These are phyloP conservation scores for Myotis planiceps DNA, from an alignment of 2,797 vertebrate species.

Conservation along the genomic window DNA sequence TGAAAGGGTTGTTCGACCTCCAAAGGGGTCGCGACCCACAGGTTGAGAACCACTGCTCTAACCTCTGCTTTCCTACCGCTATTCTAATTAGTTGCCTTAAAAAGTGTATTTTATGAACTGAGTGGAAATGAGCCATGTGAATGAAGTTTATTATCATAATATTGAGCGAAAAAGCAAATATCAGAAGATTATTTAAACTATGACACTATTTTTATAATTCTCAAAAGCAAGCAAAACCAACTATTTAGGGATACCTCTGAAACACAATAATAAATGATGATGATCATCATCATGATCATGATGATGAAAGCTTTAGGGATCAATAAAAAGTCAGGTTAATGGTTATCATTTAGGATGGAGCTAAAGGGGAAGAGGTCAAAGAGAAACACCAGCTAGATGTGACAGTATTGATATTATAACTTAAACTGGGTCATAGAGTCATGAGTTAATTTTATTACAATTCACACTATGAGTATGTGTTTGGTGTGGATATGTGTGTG, in stretches of 20 bases:
- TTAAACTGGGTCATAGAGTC: background rate
- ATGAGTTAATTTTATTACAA: background rate
- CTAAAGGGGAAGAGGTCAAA: background rate
- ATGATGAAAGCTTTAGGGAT: background rate
- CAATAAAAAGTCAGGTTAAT: background rate
- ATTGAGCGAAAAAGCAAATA: background rate
- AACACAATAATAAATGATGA: background rate
- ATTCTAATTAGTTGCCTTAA: background rate
- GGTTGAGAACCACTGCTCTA: background rate
- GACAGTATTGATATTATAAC: background rate
- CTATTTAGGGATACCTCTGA: background rate
- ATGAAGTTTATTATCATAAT: background rate
- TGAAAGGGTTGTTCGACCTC: too few species aligned
- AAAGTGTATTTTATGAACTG: background rate
- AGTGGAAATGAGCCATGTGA: slow-evolving; percentile 19
- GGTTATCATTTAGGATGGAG: background rate
- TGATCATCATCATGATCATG: background rate
- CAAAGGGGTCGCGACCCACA: too few species aligned
- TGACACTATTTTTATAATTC: background rate
- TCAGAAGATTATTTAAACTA: background rate
- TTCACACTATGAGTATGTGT: background rate
- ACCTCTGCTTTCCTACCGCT: background rate
- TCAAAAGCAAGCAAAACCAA: background rate
- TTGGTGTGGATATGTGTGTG: background rate
- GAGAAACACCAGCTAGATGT: background rate